Base-by-base conservation (phyloP, 2,888 invertebrate species). In the Scaptomyza caliginosa region DNA sequence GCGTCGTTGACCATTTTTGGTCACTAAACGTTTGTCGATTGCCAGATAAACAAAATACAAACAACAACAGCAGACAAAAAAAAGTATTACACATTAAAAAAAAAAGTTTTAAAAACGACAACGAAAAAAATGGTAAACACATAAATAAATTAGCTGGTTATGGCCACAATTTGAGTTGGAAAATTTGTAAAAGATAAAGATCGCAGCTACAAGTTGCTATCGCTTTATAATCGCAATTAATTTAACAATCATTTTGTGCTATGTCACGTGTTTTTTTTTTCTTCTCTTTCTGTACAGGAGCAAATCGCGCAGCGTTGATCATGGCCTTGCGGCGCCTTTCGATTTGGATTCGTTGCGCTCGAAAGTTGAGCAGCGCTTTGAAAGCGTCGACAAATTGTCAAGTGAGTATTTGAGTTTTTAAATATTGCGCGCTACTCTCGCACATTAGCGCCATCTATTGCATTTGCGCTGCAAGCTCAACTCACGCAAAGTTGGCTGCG, bases 301-400 rank as follows among this genome's bases (percentile, higher is more conserved):
- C 92, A 97, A 97, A 92, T 96, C 96, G 91, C 95, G 96, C 86
- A 97, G 96, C 88, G 96, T 97, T 88, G 97, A 97, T 93, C 96
- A 97, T 93, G 96, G 97, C 89, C 95, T 96, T 90, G 94, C 95
- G 72, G 94, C 96, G 77, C 96, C 96, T 70, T 96, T 96, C 91
- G 96, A 96, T 92, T 93, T 96, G 93, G 96, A 96, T 81, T 94
- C 96, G 56, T 93, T 96, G 67, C 94, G 96, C 86, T 95, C 95
- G 89, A 96, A 96, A 92, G 96, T 96, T 89, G 96, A 96, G 92
- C 95, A 96, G 89, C 94, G 96, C 86, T 95, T 96, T 91, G 96
- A 96, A 89, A 95, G 95, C 83, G 95, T 95, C 81, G 94, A 94
- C 89, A 94, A 93, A 89, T 92, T 94, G 82, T 93, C 93, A 76